Percentiles rank a stretch among this genome's conserved stretches.
phyloP scores from a whole-genome alignment of 2,888 invertebrate species.

The Timandra comae region DNA sequence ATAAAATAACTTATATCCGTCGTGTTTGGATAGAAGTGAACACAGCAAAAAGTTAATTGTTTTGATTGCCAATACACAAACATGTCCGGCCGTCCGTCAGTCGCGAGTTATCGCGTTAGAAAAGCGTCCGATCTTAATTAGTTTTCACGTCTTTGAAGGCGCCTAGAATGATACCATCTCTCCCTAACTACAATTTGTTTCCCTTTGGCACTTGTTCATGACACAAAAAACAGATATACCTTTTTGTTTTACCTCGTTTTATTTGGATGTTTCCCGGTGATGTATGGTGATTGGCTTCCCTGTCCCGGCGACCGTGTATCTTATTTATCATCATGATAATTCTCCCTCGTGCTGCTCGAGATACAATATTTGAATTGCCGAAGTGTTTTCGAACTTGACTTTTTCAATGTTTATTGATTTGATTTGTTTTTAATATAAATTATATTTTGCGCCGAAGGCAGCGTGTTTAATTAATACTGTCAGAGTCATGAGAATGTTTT shows the following conservation, averaged over 20 bases:
- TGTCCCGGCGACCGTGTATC: conserved; percentile 65
- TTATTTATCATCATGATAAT: conserved; percentile 73
- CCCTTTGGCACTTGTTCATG: conserved; percentile 64
- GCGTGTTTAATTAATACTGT: conserved; percentile 60
- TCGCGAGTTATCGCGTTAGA: conserved; percentile 69
- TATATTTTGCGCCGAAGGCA: conserved; percentile 48
- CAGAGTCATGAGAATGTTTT: conserved; percentile 35
- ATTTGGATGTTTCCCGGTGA: conserved; percentile 64
- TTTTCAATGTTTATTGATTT: conserved; percentile 64
- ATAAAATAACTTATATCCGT: conserved; percentile 35
- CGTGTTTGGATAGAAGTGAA: conserved; percentile 56
- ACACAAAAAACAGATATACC: conserved; percentile 51
- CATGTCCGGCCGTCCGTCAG: conserved; percentile 61
- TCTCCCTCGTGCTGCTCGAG: conserved; percentile 54
- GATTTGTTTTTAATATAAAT: conserved; percentile 61
- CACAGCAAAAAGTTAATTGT: conserved; percentile 72
- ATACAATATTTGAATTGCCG: conserved; percentile 62
- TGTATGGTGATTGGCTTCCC: conserved; percentile 75
- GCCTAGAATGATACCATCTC: conserved; percentile 71
- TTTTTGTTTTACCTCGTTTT: conserved; percentile 68
- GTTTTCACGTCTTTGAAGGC: conserved; percentile 74
- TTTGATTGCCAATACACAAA: conserved; percentile 73
- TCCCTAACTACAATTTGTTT: conserved; percentile 74
- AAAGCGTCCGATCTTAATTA: conserved; percentile 76
- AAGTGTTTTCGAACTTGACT: conserved; percentile 43